phyloP scores from a whole-genome alignment of 2,113 vertebrate genomes.

The Isichthys henryi region DNA sequence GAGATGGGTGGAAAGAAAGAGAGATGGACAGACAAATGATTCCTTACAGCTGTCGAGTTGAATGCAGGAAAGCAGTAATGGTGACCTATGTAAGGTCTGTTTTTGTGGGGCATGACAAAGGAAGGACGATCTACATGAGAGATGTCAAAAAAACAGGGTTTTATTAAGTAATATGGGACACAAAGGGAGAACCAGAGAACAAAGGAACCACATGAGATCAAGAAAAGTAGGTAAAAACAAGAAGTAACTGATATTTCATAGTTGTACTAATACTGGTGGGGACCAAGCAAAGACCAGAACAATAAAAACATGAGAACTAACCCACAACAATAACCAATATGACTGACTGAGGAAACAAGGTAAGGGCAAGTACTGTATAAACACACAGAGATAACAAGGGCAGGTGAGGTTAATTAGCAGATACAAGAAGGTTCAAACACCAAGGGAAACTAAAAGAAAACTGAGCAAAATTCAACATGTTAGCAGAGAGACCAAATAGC shows the following conservation, averaged over 20 bases:
- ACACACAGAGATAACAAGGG: background rate
- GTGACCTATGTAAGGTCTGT: background rate
- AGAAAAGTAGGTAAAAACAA: too few relatives aligned
- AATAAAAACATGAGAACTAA: too few relatives aligned
- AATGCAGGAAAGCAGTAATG: background rate
- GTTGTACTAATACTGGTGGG: too few relatives aligned
- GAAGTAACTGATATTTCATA: too few relatives aligned
- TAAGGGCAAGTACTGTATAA: background rate
- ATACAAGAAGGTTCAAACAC: background rate
- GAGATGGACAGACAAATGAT: background rate
- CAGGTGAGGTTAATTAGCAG: background rate
- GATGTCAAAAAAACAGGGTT: too few relatives aligned
- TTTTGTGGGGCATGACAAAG: too few relatives aligned
- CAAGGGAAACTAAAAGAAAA: background rate
- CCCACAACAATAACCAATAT: background rate
- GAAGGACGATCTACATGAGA: too few relatives aligned
- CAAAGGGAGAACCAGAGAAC: too few relatives aligned
- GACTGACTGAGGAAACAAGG: background rate
- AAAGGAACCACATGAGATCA: too few relatives aligned
- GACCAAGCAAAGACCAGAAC: too few relatives aligned
- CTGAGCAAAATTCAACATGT: background rate
- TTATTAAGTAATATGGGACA: too few relatives aligned
- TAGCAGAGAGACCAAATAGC: background rate
- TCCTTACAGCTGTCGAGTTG: background rate
- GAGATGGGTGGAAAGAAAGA: background rate